Evolutionary conservation across 2,888 invertebrate genomes (phyloP).

Genomic region (Melanargia galathea): DNA sequence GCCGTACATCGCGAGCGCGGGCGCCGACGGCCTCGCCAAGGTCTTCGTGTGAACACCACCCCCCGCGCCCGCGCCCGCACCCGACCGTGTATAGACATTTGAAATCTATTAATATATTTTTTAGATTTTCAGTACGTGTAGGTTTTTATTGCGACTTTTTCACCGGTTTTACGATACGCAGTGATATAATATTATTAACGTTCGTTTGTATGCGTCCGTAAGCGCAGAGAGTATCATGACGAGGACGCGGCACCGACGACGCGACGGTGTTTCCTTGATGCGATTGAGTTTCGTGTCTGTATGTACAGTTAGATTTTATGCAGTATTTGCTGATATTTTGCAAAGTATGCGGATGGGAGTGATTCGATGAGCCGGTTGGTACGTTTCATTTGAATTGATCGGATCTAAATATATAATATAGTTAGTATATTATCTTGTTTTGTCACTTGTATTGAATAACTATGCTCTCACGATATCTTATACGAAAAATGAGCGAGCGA

Average conservation of each 20-base stretch:
- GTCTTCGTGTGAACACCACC: conserved; percentile 90
- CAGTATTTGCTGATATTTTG: conserved; percentile 70
- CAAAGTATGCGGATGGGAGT: conserved; percentile 68
- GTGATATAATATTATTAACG: conserved; percentile 73
- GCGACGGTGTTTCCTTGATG: conserved; percentile 64
- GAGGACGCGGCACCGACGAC: conserved; percentile 61
- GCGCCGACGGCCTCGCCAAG: conserved; percentile 99
- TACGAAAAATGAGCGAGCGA: conserved; percentile 68
- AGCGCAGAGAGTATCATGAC: conserved; percentile 69
- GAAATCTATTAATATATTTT: conserved; percentile 81
- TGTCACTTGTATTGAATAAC: conserved; percentile 66
- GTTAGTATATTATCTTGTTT: conserved; percentile 64
- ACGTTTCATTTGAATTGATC: conserved; percentile 78
- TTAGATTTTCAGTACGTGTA: conserved; percentile 81
- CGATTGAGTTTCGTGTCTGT: conserved; percentile 68
- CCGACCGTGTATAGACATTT: conserved; percentile 77
- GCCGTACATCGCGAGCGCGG: conserved; percentile 99
- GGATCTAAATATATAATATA: conserved; percentile 61
- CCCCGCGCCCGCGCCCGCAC: conserved; percentile 25
- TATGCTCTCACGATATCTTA: conserved; percentile 67
- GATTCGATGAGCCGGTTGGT: conserved; percentile 76
- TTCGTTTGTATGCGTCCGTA: conserved; percentile 72
- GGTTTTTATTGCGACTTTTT: conserved; percentile 78
- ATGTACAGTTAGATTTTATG: conserved; percentile 79
- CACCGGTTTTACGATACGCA: conserved; percentile 73